Conservation (phyloP, 2,797 vertebrate genomes). For the Phalloptychus januarius region DNA sequence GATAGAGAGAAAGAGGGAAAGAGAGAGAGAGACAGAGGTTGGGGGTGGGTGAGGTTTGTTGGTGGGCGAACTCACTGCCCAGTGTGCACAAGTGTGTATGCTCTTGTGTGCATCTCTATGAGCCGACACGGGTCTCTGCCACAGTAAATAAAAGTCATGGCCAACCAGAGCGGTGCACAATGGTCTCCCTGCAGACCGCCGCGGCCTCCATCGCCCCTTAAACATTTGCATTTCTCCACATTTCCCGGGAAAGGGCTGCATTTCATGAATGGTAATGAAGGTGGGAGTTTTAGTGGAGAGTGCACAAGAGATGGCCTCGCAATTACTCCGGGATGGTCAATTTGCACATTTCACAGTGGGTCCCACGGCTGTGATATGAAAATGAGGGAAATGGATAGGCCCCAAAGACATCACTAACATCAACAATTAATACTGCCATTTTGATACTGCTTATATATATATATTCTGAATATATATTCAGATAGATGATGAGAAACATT, state of each 20-base stretch:
- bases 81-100: slow-evolving; percentile 40
- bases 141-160: slow-evolving; percentile 81
- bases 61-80: slow-evolving; percentile 26
- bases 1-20: slow-evolving; percentile 8
- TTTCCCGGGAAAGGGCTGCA: slow-evolving; percentile 79
- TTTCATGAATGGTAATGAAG: slow-evolving; percentile 86
- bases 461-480: neutral
- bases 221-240: slow-evolving; percentile 82
- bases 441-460: neutral
- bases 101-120: slow-evolving; percentile 55
- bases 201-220: slow-evolving; percentile 65
- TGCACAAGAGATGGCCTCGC: slow-evolving; percentile 75
- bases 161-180: slow-evolving; percentile 75
- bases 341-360: slow-evolving; percentile 76
- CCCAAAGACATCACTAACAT: slow-evolving; percentile 67
- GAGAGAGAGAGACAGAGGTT: slow-evolving; percentile 4
- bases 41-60: slow-evolving; percentile 1
- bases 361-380: slow-evolving; percentile 77
- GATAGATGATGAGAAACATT: neutral
- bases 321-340: slow-evolving; percentile 80
- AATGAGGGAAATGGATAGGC: slow-evolving; percentile 79
- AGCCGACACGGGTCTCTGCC: slow-evolving; percentile 72
- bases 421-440: slow-evolving; percentile 78
- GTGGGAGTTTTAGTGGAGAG: slow-evolving; percentile 78
- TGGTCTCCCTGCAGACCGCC: slow-evolving; percentile 73